Evolutionary conservation across 2,113 vertebrate genomes (phyloP), one percentile per base, ranked within the genome.

Genomic region (Ciconia maguari): DNA sequence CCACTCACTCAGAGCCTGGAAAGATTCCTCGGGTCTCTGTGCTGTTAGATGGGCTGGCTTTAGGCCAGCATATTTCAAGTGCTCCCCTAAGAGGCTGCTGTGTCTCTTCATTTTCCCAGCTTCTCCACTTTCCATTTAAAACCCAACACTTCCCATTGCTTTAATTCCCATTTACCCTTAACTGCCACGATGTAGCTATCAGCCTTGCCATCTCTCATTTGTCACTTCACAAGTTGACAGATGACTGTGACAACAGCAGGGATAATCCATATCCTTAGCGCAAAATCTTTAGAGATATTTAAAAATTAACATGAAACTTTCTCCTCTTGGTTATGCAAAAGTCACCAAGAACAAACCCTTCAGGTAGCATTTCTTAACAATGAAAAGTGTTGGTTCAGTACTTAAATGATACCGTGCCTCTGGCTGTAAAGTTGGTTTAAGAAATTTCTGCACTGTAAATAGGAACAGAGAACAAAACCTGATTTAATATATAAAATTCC

Each of bases 381-480:
- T 3, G 7, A 77, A 70, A 90, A 83, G 15, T 2, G 3, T 58
- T 57, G 21, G 24, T 49, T 91, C 42, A 54, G 51, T 77, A 88
- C 49, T 71, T 66, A 80, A 75, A 55, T 11, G 14, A 51, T 51
- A 68, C 14, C 4, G 6, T 38, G 58, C 32, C 20, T 70, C 57
- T 61, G 10, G 61, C 44, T 87, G 25, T 29, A 60, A 83, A 75
- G 51, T 27, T 78, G 25, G 18, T 64, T 66, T 75, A 78, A 66
- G 82, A 83, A 68, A 82, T 76, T 64, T 82, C 66, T 3, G 1
- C 12, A 14, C 52, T 68, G 11, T 57, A 87, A 64, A 89, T 60
- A 71, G 25, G 51, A 96, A 80, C 30, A 79, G n/a, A 91, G 65
- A 82, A 95, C 34, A 64, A 91, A 94, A 69, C 10, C 34, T 49